Conservation (phyloP, 1,140 invertebrate genomes). For the Charaxes varanes region DNA sequence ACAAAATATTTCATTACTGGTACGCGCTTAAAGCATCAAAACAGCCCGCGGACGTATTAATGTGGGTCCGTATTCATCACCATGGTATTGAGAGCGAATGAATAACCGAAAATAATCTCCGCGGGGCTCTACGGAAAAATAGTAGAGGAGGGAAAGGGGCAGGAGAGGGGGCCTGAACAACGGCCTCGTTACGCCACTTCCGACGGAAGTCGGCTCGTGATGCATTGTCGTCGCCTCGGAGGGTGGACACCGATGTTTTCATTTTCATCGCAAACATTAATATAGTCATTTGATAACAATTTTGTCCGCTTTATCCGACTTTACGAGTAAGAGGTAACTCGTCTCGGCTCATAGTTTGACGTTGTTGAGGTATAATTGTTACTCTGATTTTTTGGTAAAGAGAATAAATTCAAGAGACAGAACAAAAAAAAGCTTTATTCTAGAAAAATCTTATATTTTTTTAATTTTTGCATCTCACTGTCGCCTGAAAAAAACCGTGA, state of each 20-base stretch:
- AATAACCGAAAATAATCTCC: conserved; percentile 60
- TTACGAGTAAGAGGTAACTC: too few relatives aligned
- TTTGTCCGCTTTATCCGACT: neutral
- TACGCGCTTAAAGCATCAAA: conserved; percentile 1
- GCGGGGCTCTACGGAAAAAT: conserved; percentile 40
- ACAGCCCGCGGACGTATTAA: conserved; percentile 50
- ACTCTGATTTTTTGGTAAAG: too few relatives aligned
- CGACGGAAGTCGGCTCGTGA: conserved; percentile 61
- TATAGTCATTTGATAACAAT: conserved; percentile 14
- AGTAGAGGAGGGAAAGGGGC: conserved; percentile 15
- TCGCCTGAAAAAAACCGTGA: too few relatives aligned
- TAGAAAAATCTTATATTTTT: too few relatives aligned
- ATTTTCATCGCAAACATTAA: conserved; percentile 22
- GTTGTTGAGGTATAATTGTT: too few relatives aligned
- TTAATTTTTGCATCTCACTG: too few relatives aligned
- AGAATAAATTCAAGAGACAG: too few relatives aligned
- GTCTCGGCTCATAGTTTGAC: too few relatives aligned
- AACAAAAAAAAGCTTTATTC: too few relatives aligned
- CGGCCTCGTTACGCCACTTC: conserved; percentile 63
- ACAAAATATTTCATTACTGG: too few relatives aligned
- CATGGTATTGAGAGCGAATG: conserved; percentile 50
- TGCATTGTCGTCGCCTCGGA: conserved; percentile 26
- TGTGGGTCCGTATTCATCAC: conserved; percentile 58
- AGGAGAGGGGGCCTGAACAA: conserved; percentile 42
- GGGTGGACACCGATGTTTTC: conserved; percentile 24